Evolutionary conservation across 1,140 invertebrate species (phyloP).

Genomic region (Monochamus saltuarius): DNA sequence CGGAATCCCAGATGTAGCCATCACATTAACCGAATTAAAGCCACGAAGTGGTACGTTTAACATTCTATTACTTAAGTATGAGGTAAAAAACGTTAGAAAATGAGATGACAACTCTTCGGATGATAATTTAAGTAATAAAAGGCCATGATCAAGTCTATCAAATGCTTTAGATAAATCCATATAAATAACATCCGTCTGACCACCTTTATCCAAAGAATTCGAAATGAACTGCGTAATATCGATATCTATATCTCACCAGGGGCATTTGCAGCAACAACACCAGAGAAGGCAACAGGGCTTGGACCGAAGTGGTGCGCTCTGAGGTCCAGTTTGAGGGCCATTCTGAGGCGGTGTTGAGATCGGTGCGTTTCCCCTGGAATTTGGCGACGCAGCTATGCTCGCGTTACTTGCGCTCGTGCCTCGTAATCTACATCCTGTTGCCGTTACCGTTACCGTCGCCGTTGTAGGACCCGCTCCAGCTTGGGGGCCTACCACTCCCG

Average conservation of each 20-base stretch:
- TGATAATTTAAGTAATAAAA: too few species aligned
- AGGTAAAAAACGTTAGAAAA: too few species aligned
- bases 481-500: constrained; percentile 30
- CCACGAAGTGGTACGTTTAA: too few species aligned
- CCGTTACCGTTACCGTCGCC: constrained; percentile 19
- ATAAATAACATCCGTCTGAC: too few species aligned
- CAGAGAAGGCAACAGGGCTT: constrained; percentile 67
- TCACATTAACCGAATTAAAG: too few species aligned
- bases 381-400: constrained; percentile 41
- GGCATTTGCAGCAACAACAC: constrained; percentile 73
- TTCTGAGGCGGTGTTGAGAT: constrained; percentile 30
- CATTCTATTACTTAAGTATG: too few species aligned
- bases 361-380: constrained; percentile 36
- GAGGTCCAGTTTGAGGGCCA: constrained; percentile 35
- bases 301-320: constrained; percentile 38
- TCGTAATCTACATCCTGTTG: constrained; percentile 36
- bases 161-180: too few species aligned
- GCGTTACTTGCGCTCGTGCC: constrained; percentile 33
- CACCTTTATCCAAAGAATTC: too few species aligned
- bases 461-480: constrained; percentile 26
- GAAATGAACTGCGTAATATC: too few species aligned
- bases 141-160: too few species aligned
- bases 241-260: constrained; percentile 58
- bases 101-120: too few species aligned
- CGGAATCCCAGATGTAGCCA: too few species aligned